A percentile compares a stretch with the other conserved stretches of the same genome.
Evolutionary conservation across 2,888 invertebrate genomes (phyloP).

Genomic region (Scaptomyza reducta): DNA sequence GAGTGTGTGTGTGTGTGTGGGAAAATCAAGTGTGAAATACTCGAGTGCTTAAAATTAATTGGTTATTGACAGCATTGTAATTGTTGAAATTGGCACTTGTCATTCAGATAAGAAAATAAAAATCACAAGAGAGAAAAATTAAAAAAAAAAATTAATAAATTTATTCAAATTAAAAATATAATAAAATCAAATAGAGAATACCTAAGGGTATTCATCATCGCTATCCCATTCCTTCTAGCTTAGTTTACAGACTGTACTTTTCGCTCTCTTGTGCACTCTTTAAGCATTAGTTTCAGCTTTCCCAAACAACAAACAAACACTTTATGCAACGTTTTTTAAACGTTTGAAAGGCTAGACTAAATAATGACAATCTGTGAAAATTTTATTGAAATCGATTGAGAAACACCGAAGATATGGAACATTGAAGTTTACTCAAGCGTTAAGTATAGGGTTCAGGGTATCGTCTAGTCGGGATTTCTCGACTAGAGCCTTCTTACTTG

Average conservation of each 20-base stretch:
- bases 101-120: not conserved
- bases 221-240: not conserved
- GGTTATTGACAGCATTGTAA: not conserved
- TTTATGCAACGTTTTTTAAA: constrained; percentile 15
- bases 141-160: too few species aligned
- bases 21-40: constrained; percentile 25
- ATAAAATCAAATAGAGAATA: too few species aligned
- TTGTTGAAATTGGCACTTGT: constrained; percentile 10
- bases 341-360: too few species aligned
- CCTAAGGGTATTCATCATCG: not conserved
- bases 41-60: constrained; percentile 12
- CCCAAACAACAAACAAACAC: constrained; percentile 4
- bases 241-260: not conserved
- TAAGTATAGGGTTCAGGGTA: too few species aligned
- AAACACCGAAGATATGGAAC: too few species aligned
- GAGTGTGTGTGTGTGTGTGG: constrained; percentile 28
- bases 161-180: too few species aligned
- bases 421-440: too few species aligned
- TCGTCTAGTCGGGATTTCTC: too few species aligned
- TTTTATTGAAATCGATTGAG: too few species aligned
- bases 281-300: constrained; percentile 15
- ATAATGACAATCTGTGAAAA: too few species aligned
- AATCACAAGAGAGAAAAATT: not conserved
- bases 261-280: not conserved
- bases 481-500: too few species aligned